A percentile compares a stretch with the other conserved stretches of the same genome.
These are phyloP conservation scores for Zeugodacus cucurbitae DNA, from an alignment of 1,140 invertebrate genomes.

Conservation along the genomic window DNA sequence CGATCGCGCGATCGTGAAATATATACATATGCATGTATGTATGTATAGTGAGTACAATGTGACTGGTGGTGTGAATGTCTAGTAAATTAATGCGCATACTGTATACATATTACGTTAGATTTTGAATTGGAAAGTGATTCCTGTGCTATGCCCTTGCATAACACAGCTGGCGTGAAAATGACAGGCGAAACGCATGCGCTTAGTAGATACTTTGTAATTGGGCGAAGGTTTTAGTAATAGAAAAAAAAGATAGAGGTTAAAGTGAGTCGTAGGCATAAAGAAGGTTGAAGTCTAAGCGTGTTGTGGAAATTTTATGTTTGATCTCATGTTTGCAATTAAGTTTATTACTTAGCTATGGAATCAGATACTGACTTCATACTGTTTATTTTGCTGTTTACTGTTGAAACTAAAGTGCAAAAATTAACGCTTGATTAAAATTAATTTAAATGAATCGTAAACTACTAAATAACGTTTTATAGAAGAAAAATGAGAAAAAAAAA, in stretches of 20 bases:
- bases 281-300: not conserved
- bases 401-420: too few species aligned
- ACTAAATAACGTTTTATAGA: too few species aligned
- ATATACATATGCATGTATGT: not conserved
- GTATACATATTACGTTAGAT: not conserved
- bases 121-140: conserved; percentile 26
- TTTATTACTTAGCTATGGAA: not conserved
- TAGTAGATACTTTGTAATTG: not conserved
- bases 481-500: too few species aligned
- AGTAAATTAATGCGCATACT: not conserved
- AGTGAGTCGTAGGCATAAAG: not conserved
- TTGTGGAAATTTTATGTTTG: not conserved
- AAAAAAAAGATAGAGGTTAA: not conserved
- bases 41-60: too few species aligned
- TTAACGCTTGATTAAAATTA: too few species aligned
- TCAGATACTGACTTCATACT: too few species aligned
- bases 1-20: conserved; percentile 26
- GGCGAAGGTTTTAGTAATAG: not conserved
- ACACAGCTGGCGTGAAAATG: not conserved
- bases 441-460: too few species aligned
- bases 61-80: not conserved
- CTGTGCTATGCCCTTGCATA: not conserved
- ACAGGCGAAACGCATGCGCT: not conserved
- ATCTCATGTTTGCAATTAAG: not conserved
- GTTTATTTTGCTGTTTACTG: too few species aligned